phyloP scores from a whole-genome alignment of 2,888 invertebrate species.

The Mythimna lalbum region DNA sequence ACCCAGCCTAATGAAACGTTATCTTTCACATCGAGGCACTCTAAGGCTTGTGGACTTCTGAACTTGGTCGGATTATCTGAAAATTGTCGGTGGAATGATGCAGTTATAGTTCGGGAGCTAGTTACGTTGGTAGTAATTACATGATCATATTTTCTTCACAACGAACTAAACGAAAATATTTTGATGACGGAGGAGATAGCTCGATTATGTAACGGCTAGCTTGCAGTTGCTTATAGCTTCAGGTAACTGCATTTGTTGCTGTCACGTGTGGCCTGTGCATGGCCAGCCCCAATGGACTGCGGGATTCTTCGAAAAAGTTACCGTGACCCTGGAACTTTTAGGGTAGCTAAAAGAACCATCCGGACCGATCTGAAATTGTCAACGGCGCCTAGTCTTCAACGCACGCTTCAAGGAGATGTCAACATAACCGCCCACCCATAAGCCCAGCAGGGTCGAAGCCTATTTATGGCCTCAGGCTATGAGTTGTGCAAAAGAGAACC shows the following conservation, averaged over 20 bases:
- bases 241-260: too few relatives aligned
- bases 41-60: slow-evolving; percentile 27
- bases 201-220: too few relatives aligned
- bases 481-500: too few relatives aligned
- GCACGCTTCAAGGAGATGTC: not conserved
- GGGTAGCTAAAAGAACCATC: too few relatives aligned
- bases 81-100: slow-evolving; percentile 39
- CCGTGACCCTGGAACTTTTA: too few relatives aligned
- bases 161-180: not conserved
- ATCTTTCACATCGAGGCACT: slow-evolving; percentile 36
- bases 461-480: too few relatives aligned
- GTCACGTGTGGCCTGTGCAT: too few relatives aligned
- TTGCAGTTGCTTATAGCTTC: too few relatives aligned
- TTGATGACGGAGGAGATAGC: not conserved
- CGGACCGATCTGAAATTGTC: too few relatives aligned
- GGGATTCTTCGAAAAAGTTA: too few relatives aligned
- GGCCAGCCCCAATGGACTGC: too few relatives aligned
- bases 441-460: too few relatives aligned
- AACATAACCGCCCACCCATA: not conserved
- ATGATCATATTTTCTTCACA: not conserved
- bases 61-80: slow-evolving; percentile 46
- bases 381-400: not conserved
- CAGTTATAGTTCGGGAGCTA: slow-evolving; percentile 30
- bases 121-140: not conserved
- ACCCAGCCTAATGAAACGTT: slow-evolving; percentile 50